These are phyloP conservation scores for Zootermopsis nevadensis DNA, from an alignment of 2,888 invertebrate genomes.

Conservation along the genomic window DNA sequence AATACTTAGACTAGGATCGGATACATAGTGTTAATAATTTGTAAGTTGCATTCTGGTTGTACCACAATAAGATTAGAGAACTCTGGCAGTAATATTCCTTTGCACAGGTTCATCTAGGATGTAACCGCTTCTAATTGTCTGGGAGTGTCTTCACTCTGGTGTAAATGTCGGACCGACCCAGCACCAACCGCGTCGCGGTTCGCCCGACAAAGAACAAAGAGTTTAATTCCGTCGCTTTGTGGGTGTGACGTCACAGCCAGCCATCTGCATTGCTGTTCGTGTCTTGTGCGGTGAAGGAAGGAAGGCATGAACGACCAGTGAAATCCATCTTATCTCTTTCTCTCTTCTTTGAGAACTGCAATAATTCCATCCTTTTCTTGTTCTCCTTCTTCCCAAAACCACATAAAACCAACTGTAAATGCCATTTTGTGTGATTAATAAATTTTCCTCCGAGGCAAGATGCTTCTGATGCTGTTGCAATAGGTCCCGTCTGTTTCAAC, in stretches of 20 bases:
- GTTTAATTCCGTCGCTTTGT: slow-evolving; percentile 33
- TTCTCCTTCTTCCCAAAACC: slow-evolving; percentile 37
- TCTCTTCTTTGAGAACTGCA: background rate
- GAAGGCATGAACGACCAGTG: background rate
- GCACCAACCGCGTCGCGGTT: background rate
- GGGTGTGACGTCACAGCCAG: slow-evolving; percentile 25
- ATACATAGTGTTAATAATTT: too few relatives aligned
- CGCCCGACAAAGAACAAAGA: slow-evolving; percentile 33
- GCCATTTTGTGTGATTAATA: slow-evolving; percentile 54
- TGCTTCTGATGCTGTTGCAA: background rate
- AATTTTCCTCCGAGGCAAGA: slow-evolving; percentile 46
- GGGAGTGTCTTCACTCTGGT: slow-evolving; percentile 11
- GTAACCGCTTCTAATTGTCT: background rate
- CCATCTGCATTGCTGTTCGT: slow-evolving; percentile 12
- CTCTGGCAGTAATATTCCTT: too few relatives aligned
- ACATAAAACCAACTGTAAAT: slow-evolving; percentile 53
- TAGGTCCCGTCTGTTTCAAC: slow-evolving; percentile 27
- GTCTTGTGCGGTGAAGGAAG: slow-evolving; percentile 10
- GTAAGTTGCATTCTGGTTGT: too few relatives aligned
- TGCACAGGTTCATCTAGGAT: too few relatives aligned
- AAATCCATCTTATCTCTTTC: background rate
- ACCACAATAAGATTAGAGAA: too few relatives aligned
- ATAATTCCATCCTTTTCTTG: background rate
- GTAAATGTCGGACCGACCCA: background rate
- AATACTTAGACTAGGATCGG: too few relatives aligned